A percentile compares a stretch with the other conserved stretches of the same genome.
These are phyloP conservation scores for Leiothrix lutea DNA, from an alignment of 2,113 vertebrate genomes.

Conservation along the genomic window DNA sequence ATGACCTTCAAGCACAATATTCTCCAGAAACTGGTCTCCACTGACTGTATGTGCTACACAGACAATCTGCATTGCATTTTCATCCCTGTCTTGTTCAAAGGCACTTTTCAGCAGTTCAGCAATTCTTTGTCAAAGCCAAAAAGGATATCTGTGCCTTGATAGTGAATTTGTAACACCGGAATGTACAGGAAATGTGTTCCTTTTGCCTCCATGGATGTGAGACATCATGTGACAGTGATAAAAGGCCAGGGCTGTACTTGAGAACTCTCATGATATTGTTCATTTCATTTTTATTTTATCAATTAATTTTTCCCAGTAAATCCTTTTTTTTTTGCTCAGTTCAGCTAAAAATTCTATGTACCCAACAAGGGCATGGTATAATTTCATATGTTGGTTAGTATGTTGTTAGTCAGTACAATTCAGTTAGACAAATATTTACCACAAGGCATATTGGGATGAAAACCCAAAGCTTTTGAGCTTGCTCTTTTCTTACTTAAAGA, in stretches of 20 bases:
- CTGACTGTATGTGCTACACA: not conserved
- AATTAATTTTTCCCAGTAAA: not conserved
- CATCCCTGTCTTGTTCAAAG: constrained; percentile 37
- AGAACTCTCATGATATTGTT: not conserved
- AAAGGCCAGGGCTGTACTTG: not conserved
- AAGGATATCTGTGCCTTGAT: constrained; percentile 29
- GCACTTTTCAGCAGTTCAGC: constrained; percentile 33
- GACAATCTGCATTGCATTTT: not conserved
- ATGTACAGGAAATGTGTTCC: not conserved
- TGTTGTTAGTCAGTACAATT: not conserved
- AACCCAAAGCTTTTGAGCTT: not conserved
- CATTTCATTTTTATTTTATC: not conserved
- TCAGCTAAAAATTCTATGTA: not conserved
- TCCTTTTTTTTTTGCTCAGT: not conserved
- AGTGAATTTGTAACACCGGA: not conserved
- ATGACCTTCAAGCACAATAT: constrained; percentile 4
- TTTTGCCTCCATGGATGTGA: not conserved
- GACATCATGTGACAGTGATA: not conserved
- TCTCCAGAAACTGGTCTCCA: not conserved
- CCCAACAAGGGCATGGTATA: not conserved
- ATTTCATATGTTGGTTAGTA: not conserved
- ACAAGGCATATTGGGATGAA: not conserved
- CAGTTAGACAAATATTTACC: not conserved
- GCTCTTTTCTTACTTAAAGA: not conserved
- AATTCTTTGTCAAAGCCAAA: constrained; percentile 21